Evolutionary conservation across 2,888 invertebrate genomes (phyloP), one percentile per base, ranked within the genome.

Genomic region (Habroteleia sp.): DNA sequence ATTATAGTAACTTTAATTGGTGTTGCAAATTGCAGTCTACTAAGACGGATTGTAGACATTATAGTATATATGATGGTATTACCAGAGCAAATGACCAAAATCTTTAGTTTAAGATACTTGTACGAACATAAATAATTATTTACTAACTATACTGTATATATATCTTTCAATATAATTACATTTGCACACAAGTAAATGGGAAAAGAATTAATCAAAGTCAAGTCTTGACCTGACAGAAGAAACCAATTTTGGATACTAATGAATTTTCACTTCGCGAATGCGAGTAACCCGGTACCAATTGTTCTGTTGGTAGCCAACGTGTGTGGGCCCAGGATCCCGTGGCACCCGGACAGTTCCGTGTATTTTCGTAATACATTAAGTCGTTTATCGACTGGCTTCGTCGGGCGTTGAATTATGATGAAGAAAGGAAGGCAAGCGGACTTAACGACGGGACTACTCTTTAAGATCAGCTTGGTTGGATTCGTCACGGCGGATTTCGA

Each of bases 301-400:
- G 66, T 66, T 48, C 62, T 60, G 60, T 13, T 35, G 56, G 31
- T 48, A 20, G 33, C 29, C 68, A 13, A 44, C 62, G 69, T 74
- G 74, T 69, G 69, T 60, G 74, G 74, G 63, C 74, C 29, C 33
- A 58, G 20, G 31, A 13, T 56, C 29, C 31, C 23, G 5, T 29
- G 20, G 54, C 46, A 44, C 39, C 31, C 8, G 33, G 60, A 62
- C 68, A 68, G 79, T 80, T 78, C 76, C 80, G 77, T 80, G 82
- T 82, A 83, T 80, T 83, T 82, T 83, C 79, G 80, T 82, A 82
- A 83, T 81, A 80, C 82, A 82, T 82, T 81, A 81, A 83, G 80
- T 81, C 74, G 46, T 69, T 69, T 69, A 69, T 69, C 69, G 63
- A 63, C 50, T 58, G 25, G 39, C 31, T 37, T 42, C 50, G 63